Evolutionary conservation across 2,797 vertebrate species (phyloP).

Genomic region (Falco novaeseelandiae): DNA sequence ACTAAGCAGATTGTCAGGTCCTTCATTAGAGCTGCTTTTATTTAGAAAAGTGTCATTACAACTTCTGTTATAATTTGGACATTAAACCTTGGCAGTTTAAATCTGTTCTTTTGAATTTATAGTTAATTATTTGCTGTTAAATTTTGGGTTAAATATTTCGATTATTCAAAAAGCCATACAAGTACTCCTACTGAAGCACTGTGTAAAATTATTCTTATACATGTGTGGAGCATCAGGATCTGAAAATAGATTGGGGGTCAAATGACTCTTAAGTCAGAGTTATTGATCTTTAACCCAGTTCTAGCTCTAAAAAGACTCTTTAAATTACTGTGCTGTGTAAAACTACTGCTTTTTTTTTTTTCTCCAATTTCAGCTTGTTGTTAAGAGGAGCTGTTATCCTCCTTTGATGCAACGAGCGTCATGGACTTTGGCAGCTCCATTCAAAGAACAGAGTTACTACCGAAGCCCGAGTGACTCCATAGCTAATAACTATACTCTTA

Average conservation of each 20-base stretch:
- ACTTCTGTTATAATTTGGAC: neutral
- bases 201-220: neutral
- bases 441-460: slow-evolving; percentile 81
- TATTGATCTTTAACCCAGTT: neutral
- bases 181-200: neutral
- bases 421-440: slow-evolving; percentile 82
- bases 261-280: neutral
- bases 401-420: slow-evolving; percentile 84
- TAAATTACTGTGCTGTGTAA: neutral
- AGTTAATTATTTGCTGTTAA: neutral
- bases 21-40: neutral
- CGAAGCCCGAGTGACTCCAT: slow-evolving; percentile 86
- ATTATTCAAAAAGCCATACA: neutral
- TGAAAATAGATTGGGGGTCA: neutral
- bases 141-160: neutral
- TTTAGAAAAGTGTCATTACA: neutral
- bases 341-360: neutral
- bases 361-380: slow-evolving; percentile 66
- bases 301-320: neutral
- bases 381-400: slow-evolving; percentile 76
- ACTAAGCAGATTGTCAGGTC: neutral
- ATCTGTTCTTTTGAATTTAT: neutral
- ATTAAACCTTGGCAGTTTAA: neutral
- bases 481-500: slow-evolving; percentile 86
- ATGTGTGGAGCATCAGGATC: neutral